Evolutionary conservation across 2,888 invertebrate genomes (phyloP).

Genomic region (Kryphioiulus occultus): DNA sequence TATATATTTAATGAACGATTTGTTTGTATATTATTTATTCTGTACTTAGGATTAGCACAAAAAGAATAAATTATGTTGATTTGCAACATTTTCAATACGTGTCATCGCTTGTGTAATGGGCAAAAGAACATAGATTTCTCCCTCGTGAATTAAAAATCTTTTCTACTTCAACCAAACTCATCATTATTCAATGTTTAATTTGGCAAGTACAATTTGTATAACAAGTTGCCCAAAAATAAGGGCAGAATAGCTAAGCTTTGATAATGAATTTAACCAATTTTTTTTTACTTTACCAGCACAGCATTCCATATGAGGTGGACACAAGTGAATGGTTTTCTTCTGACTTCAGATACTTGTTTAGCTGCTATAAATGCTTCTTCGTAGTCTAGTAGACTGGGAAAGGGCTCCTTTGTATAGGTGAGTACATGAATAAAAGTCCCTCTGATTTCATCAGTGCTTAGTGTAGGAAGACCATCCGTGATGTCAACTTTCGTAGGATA

Average conservation of each 20-base stretch:
- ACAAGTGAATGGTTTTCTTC: slow-evolving; percentile 44
- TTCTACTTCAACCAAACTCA: not conserved
- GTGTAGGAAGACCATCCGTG: not conserved
- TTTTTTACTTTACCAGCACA: slow-evolving; percentile 15
- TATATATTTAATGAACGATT: not conserved
- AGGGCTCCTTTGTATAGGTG: slow-evolving; percentile 50
- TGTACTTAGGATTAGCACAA: not conserved
- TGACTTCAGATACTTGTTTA: not conserved
- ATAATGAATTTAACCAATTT: not conserved
- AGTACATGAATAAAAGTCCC: slow-evolving; percentile 47
- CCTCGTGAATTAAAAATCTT: too few species aligned
- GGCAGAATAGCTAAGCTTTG: too few species aligned
- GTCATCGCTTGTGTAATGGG: not conserved
- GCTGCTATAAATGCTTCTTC: slow-evolving; percentile 39
- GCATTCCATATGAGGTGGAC: slow-evolving; percentile 51
- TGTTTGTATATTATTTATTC: slow-evolving; percentile 21
- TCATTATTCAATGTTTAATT: too few species aligned
- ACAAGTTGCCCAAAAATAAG: too few species aligned
- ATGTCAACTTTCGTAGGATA: not conserved
- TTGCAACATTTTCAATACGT: slow-evolving; percentile 23
- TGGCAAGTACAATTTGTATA: too few species aligned
- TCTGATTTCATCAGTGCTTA: slow-evolving; percentile 1
- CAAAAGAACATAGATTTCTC: not conserved
- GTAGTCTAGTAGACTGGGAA: slow-evolving; percentile 45
- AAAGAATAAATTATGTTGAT: not conserved